Evolutionary conservation across 2,797 vertebrate genomes (phyloP), one percentile per base, ranked within the genome.

Genomic region (Hydrocynus forskahlii): DNA sequence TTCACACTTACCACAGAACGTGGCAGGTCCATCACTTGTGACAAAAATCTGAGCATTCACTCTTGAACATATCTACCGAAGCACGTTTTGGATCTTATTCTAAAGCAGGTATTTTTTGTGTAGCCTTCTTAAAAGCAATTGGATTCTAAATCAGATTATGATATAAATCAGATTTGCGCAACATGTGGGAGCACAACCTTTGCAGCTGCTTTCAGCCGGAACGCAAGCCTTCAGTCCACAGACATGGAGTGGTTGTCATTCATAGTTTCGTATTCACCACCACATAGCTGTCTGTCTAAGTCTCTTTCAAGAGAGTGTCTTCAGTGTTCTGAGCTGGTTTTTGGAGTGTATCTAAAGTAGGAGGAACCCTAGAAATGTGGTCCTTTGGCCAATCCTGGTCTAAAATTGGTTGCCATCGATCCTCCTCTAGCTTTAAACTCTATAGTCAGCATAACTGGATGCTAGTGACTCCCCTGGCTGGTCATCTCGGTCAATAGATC

Each of bases 311-410:
- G 14, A 78, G 54, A 38, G 62, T 62, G 35, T 81, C 71, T 69
- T 77, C 83, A 84, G 82, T 84, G 79, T 84, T 84, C 78, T 38
- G 19, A 64, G 40, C 54, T 9, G 40, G 69, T 55, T 2, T 72
- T 72, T 7, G 8, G 23, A 52, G 2, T 29, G 45, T 19, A 50
- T 64, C 16, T 38, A 12, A 2, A 63, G 23, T 2, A 1, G 4
- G 19, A 21, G 38, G 19, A 52, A 23, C 40, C n/a, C 12, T 48
- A 48, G 45, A 43, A 43, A 38, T 67, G 38, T 45, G 64, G 64
- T 67, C 38, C 38, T 13, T 2, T 23, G 35, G 13, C 25, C 13
- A 35, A 43, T 67, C 40, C 8, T 69, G 40, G 17, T 29, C 35
- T 14, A 6, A 59, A 35, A 57, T 19, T n/a, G 40, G 10, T 43